Evolutionary conservation across 2,888 invertebrate species (phyloP), one percentile per base, ranked within the genome.

Genomic region (Andrena minutula): DNA sequence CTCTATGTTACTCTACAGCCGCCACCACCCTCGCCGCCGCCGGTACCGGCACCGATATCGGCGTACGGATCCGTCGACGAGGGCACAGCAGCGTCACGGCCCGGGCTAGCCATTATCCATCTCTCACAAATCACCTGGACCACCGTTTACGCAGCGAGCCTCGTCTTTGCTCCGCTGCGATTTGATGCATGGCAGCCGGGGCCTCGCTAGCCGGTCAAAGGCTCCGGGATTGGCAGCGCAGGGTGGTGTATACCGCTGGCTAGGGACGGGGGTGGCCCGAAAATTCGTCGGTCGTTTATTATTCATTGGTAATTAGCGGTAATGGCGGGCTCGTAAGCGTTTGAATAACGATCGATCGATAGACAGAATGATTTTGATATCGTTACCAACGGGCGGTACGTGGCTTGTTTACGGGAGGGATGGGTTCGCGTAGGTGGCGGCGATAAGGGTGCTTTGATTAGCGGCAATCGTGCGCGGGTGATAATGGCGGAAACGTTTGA

Each of bases 81-180:
- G 82, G 64, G 65, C 66, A 47, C 79, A 30, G 78, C 80, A 70
- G 84, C 85, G 85, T 86, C 85, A 86, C 85, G 85, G 91, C 90
- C 91, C 91, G 92, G 91, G 92, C 91, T 91, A 90, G 88, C 91
- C 88, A 89, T 91, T 90, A 90, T 89, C 89, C 87, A 85, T 86
- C 90, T 91, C 91, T 92, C 92, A 91, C 92, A 93, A 93, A 93
- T 93, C 93, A 92, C 90, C 86, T 88, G 87, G 88, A 81, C 86
- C 85, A 35, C 73, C 86, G 84, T 79, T 84, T 78, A 84, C 80
- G 77, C 77, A 66, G 66, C 72, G 47, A 20, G 56, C 68, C 60
- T 73, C 84, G 76, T 84, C 85, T 87, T 85, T 74, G 85, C 70
- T 32, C 41, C 28, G 61, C 74, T 60, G 56, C 72, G 79, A 77